These are phyloP conservation scores for Dendrolimus houi DNA, from an alignment of 2,888 invertebrate genomes.

Conservation along the genomic window DNA sequence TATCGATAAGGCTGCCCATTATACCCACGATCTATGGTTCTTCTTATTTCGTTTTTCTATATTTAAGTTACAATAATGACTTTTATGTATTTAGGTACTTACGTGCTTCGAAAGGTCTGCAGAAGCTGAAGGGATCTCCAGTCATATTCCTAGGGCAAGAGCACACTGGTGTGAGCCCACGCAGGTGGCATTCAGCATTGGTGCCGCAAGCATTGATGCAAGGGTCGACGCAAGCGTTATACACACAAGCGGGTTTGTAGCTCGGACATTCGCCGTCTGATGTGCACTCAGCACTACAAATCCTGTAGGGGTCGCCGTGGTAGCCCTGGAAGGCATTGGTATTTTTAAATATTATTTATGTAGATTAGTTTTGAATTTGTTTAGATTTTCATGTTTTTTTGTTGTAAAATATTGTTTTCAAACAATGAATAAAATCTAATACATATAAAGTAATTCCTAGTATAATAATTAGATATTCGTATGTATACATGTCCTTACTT, in stretches of 20 bases:
- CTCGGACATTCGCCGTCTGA: slow-evolving; percentile 87
- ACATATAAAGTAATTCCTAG: too few species aligned
- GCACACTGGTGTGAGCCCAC: slow-evolving; percentile 88
- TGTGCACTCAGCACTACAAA: slow-evolving; percentile 88
- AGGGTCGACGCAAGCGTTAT: slow-evolving; percentile 89
- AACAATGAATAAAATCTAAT: too few species aligned
- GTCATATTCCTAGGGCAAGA: slow-evolving; percentile 92
- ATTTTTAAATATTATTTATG: too few species aligned
- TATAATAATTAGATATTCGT: too few species aligned
- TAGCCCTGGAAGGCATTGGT: slow-evolving; percentile 74
- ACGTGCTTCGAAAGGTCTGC: slow-evolving; percentile 89
- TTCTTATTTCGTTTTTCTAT: too few species aligned
- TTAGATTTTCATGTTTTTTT: too few species aligned
- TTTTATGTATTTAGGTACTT: slow-evolving; percentile 27
- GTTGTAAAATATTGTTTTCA: too few species aligned
- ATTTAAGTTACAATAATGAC: too few species aligned
- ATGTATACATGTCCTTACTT: too few species aligned
- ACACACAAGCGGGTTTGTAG: slow-evolving; percentile 86
- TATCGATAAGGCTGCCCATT: too few species aligned
- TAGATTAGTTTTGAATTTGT: too few species aligned
- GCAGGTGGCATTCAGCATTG: slow-evolving; percentile 86
- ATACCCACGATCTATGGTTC: too few species aligned
- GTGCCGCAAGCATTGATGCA: slow-evolving; percentile 88
- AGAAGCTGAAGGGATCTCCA: slow-evolving; percentile 88
- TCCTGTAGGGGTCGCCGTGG: slow-evolving; percentile 84